A percentile compares a stretch with the other conserved stretches of the same genome.
Conservation (phyloP, 2,888 invertebrate genomes). For the Cheiracanthium punctorium region DNA sequence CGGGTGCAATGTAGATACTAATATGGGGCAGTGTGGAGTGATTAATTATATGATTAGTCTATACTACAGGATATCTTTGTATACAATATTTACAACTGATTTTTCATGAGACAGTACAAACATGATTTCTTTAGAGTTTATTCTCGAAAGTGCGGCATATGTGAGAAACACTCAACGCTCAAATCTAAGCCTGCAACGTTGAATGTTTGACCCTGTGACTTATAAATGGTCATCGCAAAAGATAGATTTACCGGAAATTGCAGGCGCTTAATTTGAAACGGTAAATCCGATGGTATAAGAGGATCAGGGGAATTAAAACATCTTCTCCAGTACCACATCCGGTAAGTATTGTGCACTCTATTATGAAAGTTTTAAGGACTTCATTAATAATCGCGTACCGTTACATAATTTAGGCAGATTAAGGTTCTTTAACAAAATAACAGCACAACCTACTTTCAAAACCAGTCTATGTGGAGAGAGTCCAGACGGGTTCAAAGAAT, state of each 20-base stretch:
- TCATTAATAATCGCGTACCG: neutral
- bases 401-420: neutral
- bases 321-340: neutral
- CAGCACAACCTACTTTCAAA: neutral
- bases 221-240: neutral
- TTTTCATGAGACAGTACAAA: too few relatives aligned
- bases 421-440: neutral
- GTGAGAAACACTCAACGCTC: too few relatives aligned
- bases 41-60: too few relatives aligned
- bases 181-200: too few relatives aligned
- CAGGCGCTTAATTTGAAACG: constrained; percentile 1
- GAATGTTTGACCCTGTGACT: neutral
- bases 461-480: neutral
- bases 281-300: neutral
- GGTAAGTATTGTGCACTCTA: neutral
- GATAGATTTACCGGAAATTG: neutral
- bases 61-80: too few relatives aligned
- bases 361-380: neutral
- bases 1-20: too few relatives aligned
- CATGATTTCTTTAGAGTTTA: too few relatives aligned
- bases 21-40: too few relatives aligned
- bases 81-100: too few relatives aligned
- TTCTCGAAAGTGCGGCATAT: too few relatives aligned
- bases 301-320: neutral
- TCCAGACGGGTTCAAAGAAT: neutral